Percentiles rank a stretch among this genome's conserved stretches.
These are phyloP conservation scores for Myoxocephalus aenaeus DNA, from an alignment of 2,797 vertebrate species.

Conservation along the genomic window DNA sequence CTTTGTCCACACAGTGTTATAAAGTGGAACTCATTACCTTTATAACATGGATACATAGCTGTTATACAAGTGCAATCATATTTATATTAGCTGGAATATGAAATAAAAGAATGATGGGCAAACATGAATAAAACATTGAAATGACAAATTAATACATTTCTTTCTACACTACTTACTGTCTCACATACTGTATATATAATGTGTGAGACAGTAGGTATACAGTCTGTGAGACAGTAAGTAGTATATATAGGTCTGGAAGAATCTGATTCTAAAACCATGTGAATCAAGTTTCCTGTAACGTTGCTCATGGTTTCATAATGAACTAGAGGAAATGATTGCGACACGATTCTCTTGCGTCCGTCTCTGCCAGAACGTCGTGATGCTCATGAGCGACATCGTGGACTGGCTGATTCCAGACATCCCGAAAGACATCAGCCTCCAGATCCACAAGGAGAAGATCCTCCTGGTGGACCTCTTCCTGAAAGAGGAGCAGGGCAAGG, in stretches of 20 bases:
- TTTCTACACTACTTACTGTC: too few relatives aligned
- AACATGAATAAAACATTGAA: too few relatives aligned
- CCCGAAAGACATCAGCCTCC: conserved; percentile 97
- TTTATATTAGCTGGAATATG: too few relatives aligned
- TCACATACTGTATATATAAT: too few relatives aligned
- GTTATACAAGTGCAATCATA: too few relatives aligned
- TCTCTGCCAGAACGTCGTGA: conserved; percentile 91
- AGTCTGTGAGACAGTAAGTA: too few relatives aligned
- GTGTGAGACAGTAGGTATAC: too few relatives aligned
- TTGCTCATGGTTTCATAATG: not conserved
- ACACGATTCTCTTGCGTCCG: not conserved
- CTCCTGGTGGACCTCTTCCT: conserved; percentile 97
- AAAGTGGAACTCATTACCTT: too few relatives aligned
- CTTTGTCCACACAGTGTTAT: too few relatives aligned
- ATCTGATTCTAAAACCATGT: not conserved
- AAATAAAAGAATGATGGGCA: too few relatives aligned
- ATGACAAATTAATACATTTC: too few relatives aligned
- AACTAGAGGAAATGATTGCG: not conserved
- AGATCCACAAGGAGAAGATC: conserved; percentile 96
- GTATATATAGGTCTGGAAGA: not conserved
- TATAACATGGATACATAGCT: too few relatives aligned
- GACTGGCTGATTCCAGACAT: conserved; percentile 99
- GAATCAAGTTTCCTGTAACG: not conserved
- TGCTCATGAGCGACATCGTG: conserved; percentile 98
- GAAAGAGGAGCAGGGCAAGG: conserved; percentile 95